phyloP scores from a whole-genome alignment of 2,113 vertebrate species.

The Cryptomyrus ogoouensis region DNA sequence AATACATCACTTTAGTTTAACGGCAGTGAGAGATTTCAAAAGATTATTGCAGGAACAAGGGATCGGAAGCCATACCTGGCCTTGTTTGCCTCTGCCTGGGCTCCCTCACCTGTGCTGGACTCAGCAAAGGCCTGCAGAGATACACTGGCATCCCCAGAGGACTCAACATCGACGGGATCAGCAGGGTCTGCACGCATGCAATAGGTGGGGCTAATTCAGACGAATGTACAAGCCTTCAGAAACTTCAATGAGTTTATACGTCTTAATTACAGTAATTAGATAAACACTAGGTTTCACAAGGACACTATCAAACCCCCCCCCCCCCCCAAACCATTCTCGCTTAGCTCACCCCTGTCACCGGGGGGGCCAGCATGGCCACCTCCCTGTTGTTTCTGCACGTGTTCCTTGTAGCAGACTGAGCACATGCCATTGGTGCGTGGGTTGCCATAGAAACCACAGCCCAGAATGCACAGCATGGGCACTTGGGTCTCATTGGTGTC shows the following conservation, averaged over 20 bases:
- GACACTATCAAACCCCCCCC: background rate
- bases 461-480: slow-evolving; percentile 74
- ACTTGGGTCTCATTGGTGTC: slow-evolving; percentile 79
- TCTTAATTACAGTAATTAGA: background rate
- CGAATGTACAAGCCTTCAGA: background rate
- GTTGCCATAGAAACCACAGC: slow-evolving; percentile 84
- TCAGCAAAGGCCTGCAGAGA: slow-evolving; percentile 30
- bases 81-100: slow-evolving; percentile 36
- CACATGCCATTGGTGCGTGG: slow-evolving; percentile 83
- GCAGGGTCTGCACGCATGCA: slow-evolving; percentile 20
- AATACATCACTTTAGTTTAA: background rate
- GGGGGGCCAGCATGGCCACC: slow-evolving; percentile 66
- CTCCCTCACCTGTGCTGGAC: slow-evolving; percentile 31
- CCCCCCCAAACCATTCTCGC: background rate
- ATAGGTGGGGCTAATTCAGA: background rate
- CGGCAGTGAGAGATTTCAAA: background rate
- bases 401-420: slow-evolving; percentile 82
- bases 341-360: slow-evolving; percentile 56
- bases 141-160: slow-evolving; percentile 40
- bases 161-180: slow-evolving; percentile 22
- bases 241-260: background rate
- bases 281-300: background rate
- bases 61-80: slow-evolving; percentile 43
- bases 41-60: background rate
- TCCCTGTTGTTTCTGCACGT: slow-evolving; percentile 75